Percentiles rank a stretch among this genome's conserved stretches.
These are phyloP conservation scores for Microcebus griseorufus DNA, from an alignment of 2,113 vertebrate species.

Conservation along the genomic window DNA sequence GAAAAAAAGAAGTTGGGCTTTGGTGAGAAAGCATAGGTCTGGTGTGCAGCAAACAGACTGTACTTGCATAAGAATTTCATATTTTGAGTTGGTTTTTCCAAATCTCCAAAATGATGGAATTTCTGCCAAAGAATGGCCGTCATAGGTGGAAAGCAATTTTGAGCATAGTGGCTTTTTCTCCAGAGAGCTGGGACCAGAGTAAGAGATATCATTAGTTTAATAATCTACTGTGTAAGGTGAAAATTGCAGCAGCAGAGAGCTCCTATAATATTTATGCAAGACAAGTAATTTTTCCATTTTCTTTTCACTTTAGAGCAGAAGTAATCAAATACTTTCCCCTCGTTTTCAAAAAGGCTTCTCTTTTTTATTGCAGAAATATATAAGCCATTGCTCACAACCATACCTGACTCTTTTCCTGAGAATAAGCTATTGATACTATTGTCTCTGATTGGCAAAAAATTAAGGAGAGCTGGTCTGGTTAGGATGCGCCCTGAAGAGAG, in stretches of 20 bases:
- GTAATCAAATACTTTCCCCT: not conserved
- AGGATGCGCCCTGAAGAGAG: not conserved
- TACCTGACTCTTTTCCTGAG: not conserved
- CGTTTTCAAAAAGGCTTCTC: not conserved
- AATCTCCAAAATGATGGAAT: not conserved
- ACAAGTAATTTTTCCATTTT: not conserved
- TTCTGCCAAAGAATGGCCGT: not conserved
- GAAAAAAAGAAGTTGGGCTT: not conserved
- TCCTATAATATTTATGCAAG: not conserved
- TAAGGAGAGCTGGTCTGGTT: not conserved
- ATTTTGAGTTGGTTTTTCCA: slow-evolving; percentile 1
- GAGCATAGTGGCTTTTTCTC: not conserved
- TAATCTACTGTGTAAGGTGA: not conserved
- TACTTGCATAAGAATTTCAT: not conserved
- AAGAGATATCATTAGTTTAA: not conserved
- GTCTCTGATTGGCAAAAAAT: not conserved
- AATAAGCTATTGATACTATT: not conserved
- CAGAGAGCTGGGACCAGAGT: not conserved
- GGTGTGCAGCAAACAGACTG: not conserved
- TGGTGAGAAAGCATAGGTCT: not conserved
- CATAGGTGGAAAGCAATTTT: not conserved
- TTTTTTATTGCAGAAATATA: not conserved
- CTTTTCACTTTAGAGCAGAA: not conserved
- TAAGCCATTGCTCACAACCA: not conserved
- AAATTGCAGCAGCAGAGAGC: not conserved